Percentiles rank a stretch among this genome's conserved stretches.
Evolutionary conservation across 2,797 vertebrate species (phyloP).

Genomic region (Sebastes itinus): DNA sequence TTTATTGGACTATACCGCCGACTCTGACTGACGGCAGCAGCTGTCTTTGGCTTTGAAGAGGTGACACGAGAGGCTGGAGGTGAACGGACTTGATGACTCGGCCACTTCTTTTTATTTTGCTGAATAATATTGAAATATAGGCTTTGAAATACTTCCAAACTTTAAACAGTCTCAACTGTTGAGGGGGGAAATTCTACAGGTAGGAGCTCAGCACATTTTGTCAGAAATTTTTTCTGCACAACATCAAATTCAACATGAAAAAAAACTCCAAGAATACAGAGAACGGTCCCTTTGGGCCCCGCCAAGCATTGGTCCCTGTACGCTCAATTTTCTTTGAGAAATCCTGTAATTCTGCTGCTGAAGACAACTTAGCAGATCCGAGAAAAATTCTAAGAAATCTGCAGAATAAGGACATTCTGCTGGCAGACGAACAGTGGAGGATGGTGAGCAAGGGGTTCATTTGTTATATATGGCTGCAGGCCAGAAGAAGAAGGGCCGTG

Average conservation of each 20-base stretch:
- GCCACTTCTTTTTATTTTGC: constrained; percentile 16
- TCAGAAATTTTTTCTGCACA: background rate
- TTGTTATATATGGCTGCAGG: constrained; percentile 52
- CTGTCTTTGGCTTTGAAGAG: constrained; percentile 46
- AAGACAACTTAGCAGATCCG: constrained; percentile 23
- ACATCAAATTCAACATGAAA: constrained; percentile 44
- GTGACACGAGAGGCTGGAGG: constrained; percentile 41
- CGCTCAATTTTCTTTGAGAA: constrained; percentile 31
- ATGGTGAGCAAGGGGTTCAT: constrained; percentile 32
- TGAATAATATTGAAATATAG: constrained; percentile 1
- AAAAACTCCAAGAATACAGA: constrained; percentile 16
- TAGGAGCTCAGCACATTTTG: constrained; percentile 18
- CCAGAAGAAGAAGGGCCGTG: constrained; percentile 23
- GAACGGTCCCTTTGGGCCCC: constrained; percentile 16
- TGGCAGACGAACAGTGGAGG: constrained; percentile 38
- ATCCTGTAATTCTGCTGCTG: constrained; percentile 28
- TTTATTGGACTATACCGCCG: constrained; percentile 55
- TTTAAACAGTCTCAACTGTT: background rate
- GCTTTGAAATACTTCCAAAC: constrained; percentile 3
- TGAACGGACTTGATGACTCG: constrained; percentile 29
- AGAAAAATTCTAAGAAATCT: constrained; percentile 34
- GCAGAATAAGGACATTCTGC: constrained; percentile 44
- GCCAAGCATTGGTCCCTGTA: constrained; percentile 10
- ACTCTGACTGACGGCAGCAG: constrained; percentile 46
- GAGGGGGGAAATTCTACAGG: constrained; percentile 1